Evolutionary conservation across 1,140 invertebrate genomes (phyloP).

Genomic region (Drosophila albomicans): DNA sequence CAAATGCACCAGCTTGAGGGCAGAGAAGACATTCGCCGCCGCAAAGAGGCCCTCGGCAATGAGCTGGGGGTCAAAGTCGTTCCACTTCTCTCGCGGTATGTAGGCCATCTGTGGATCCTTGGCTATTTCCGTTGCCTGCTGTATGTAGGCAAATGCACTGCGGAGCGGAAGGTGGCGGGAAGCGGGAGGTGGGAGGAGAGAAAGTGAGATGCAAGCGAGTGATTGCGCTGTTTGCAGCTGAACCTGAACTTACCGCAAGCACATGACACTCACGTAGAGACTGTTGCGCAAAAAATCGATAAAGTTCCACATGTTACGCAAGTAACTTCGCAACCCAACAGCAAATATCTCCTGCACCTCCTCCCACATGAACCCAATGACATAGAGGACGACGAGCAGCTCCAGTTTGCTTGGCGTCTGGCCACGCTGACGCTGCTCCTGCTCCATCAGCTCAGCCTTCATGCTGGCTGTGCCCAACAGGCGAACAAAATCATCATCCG

Average conservation of each 20-base stretch:
- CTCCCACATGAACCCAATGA: slow-evolving; percentile 95
- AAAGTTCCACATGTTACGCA: slow-evolving; percentile 98
- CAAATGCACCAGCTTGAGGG: slow-evolving; percentile 94
- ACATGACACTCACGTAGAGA: slow-evolving; percentile 92
- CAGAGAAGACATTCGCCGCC: slow-evolving; percentile 95
- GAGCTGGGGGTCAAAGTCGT: slow-evolving; percentile 96
- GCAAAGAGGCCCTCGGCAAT: slow-evolving; percentile 98
- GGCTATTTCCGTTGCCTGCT: slow-evolving; percentile 89
- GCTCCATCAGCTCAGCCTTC: slow-evolving; percentile 87
- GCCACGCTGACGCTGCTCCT: slow-evolving; percentile 90
- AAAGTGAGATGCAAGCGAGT: not conserved
- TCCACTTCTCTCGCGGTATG: slow-evolving; percentile 93
- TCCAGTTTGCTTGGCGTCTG: slow-evolving; percentile 92
- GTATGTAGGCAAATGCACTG: slow-evolving; percentile 90
- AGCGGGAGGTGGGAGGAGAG: not conserved
- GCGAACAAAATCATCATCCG: slow-evolving; percentile 90
- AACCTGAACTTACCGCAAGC: slow-evolving; percentile 87
- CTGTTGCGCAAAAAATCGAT: slow-evolving; percentile 96
- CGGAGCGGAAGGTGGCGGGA: not conserved
- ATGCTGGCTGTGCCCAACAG: slow-evolving; percentile 89
- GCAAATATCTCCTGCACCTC: slow-evolving; percentile 95
- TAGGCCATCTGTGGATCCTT: slow-evolving; percentile 88
- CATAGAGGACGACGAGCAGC: slow-evolving; percentile 91
- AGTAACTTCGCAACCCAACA: slow-evolving; percentile 93
- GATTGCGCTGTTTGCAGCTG: not conserved